phyloP scores from a whole-genome alignment of 1,140 invertebrate species.

The Zaprionus ornatus region DNA sequence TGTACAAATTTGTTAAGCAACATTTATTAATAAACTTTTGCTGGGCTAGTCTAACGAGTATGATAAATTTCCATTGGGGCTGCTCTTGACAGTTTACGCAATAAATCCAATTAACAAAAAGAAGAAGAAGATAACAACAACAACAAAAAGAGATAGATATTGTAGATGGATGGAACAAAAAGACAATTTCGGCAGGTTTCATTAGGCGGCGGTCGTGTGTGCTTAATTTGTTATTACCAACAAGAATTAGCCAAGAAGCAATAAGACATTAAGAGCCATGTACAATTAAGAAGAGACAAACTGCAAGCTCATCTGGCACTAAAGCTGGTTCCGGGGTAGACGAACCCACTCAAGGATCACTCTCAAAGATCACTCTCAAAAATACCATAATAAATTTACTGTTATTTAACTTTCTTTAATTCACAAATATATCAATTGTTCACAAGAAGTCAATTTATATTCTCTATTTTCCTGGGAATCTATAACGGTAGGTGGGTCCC shows the following conservation, averaged over 20 bases:
- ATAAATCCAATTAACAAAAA: slow-evolving; percentile 71
- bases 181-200: slow-evolving; percentile 54
- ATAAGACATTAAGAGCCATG: slow-evolving; percentile 52
- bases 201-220: slow-evolving; percentile 50
- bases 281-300: slow-evolving; percentile 64
- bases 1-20: slow-evolving; percentile 22
- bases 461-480: background rate
- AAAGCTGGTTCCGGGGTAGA: slow-evolving; percentile 63
- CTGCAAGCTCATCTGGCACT: slow-evolving; percentile 66
- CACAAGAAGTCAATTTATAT: background rate
- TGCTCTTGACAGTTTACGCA: slow-evolving; percentile 73
- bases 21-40: slow-evolving; percentile 43
- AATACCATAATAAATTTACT: background rate
- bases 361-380: background rate
- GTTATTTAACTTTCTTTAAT: background rate
- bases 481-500: slow-evolving; percentile 46
- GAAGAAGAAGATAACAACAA: background rate
- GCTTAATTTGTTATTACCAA: slow-evolving; percentile 71
- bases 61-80: slow-evolving; percentile 73
- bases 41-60: slow-evolving; percentile 36
- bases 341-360: slow-evolving; percentile 57
- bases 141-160: background rate
- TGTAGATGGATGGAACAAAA: background rate
- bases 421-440: background rate
- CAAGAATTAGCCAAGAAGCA: slow-evolving; percentile 54